These are phyloP conservation scores for Pseudomyrmex pallidus DNA, from an alignment of 1,140 invertebrate species.

Conservation along the genomic window DNA sequence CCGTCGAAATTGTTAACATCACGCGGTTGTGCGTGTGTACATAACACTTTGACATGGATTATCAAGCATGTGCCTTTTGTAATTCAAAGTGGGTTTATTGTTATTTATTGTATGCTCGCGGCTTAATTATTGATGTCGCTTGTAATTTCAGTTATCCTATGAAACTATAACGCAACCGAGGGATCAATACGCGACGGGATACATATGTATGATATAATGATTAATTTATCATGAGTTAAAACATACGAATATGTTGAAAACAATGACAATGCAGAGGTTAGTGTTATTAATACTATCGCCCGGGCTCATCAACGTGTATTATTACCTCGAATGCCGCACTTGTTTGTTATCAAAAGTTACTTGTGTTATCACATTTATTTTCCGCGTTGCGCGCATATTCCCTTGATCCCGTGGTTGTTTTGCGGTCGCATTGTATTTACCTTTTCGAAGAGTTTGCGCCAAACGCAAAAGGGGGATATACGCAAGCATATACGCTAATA, in stretches of 20 bases:
- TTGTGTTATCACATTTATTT: background rate
- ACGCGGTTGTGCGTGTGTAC: no score
- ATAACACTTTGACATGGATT: constrained; percentile 29
- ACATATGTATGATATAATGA: constrained; percentile 6
- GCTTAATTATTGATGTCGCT: constrained; percentile 32
- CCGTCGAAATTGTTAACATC: no score
- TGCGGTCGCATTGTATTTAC: background rate
- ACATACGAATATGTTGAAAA: background rate
- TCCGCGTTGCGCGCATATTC: background rate
- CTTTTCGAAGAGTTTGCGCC: background rate
- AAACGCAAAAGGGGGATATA: background rate
- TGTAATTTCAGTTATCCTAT: constrained; percentile 42
- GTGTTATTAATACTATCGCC: constrained; percentile 26
- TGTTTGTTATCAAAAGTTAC: background rate
- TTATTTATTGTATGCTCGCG: background rate
- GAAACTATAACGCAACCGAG: constrained; percentile 19
- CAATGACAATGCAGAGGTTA: background rate
- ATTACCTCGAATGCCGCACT: background rate
- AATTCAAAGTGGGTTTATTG: background rate
- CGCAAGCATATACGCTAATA: background rate
- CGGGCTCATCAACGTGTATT: background rate
- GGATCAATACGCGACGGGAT: constrained; percentile 5
- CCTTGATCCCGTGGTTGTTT: background rate
- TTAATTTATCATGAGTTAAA: constrained; percentile 5
- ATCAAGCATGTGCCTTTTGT: constrained; percentile 17